phyloP scores from a whole-genome alignment of 1,140 invertebrate species.

The Saccostrea cuccullata region DNA sequence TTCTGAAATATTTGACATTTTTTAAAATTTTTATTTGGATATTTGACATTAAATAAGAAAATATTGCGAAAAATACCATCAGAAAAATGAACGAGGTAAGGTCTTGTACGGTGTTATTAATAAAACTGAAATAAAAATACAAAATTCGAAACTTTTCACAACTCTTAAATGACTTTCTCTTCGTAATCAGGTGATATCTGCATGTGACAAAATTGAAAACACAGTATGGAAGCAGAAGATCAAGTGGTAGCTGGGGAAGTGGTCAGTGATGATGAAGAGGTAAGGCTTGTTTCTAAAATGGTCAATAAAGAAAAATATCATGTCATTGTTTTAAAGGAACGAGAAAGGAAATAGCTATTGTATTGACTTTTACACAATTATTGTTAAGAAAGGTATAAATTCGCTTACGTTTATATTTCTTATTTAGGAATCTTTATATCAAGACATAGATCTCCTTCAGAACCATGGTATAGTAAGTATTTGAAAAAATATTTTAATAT shows the following conservation, averaged over 20 bases:
- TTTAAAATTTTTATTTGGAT: too few relatives aligned
- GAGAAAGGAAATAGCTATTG: not conserved
- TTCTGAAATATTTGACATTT: too few relatives aligned
- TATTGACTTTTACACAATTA: not conserved
- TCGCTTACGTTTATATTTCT: not conserved
- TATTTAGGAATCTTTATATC: slow-evolving; percentile 80
- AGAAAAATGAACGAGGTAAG: too few relatives aligned
- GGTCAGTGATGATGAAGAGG: slow-evolving; percentile 63
- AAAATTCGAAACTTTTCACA: too few relatives aligned
- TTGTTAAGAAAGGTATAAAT: not conserved
- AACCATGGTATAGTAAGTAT: slow-evolving; percentile 81
- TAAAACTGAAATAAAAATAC: too few relatives aligned
- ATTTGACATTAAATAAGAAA: too few relatives aligned
- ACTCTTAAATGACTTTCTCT: too few relatives aligned
- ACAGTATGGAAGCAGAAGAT: slow-evolving; percentile 67
- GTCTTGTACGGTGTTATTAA: too few relatives aligned
- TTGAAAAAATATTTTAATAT: too few relatives aligned
- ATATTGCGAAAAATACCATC: too few relatives aligned
- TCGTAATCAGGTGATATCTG: not conserved
- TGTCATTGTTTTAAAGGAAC: not conserved
- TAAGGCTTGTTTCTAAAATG: not conserved
- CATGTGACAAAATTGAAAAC: slow-evolving; percentile 74
- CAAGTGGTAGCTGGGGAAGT: slow-evolving; percentile 75
- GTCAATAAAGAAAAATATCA: too few relatives aligned
- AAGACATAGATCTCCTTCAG: slow-evolving; percentile 81